Base-by-base conservation (phyloP, 2,113 vertebrate species). In the Rhineura floridana region DNA sequence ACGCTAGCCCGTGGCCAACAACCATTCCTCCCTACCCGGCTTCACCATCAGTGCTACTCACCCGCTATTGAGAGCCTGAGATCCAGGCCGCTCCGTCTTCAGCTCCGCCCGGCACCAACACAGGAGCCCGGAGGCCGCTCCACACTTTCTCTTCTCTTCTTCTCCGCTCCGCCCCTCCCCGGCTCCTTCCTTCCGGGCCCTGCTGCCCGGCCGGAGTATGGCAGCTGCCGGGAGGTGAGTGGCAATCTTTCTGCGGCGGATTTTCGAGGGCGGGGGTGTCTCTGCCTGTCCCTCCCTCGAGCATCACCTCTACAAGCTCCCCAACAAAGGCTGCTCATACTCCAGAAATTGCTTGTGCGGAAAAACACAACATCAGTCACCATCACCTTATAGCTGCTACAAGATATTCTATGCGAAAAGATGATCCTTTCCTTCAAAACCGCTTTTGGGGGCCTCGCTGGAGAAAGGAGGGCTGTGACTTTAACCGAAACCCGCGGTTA, bases 161-260 rank as follows among this genome's bases (percentile, higher is more conserved):
- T 17, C 73, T 46, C 52, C 76, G 15, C 80, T 42, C 90, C 76
- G 0, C 81, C 73, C 59, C 72, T 63, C 3, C 1, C 44, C 44
- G 48, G 82, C 72, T 84, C 77, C 91, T 95, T 94, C 94, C 92
- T 91, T 75, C 87, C 78, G 84, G 85, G 77, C n/a, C 76, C 76
- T 50, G 39, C 48, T 42, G 30, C 80, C 93, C 92, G 46, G 10
- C 52, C 11, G 69, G 23, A 6, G 23, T 23, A 25, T 28, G 42
- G 13, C 39, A 21, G n/a, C 10, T 28, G 70, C 75, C 1, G 50
- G 21, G 8, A 13, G 25, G 0, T 1, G 73, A 46, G 30, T 12
- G 33, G n/a, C 33, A 6, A 13, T n/a, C 0, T 70, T 19, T 6
- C 67, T 69, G 23, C 2, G 25, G 44, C 25, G 25, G 44, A 33